Evolutionary conservation across 2,113 vertebrate genomes (phyloP), one percentile per base, ranked within the genome.

Genomic region (Lepus americanus): DNA sequence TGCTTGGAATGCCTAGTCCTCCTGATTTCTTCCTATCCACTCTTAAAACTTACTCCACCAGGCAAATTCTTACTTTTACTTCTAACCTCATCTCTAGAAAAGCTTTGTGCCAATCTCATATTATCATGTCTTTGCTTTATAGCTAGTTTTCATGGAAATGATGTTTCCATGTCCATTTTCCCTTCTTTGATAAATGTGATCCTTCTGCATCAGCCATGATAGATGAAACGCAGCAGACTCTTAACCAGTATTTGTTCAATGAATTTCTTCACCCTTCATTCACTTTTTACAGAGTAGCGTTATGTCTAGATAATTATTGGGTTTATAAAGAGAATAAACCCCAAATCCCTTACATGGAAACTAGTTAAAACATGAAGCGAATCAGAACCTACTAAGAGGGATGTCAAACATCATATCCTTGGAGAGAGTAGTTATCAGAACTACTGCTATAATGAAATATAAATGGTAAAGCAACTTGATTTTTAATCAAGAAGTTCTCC

Each of bases 371-470:
- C 9, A 81, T 39, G 84, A 36, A 84, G 31, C 16, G 6, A 76
- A 72, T 90, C 69, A 92, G 12, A 27, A 73, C 66, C 49, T 82
- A 39, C 80, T 77, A 94, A 92, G 39, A 25, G 78, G 25, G 17
- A 77, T 82, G 76, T 67, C 84, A 95, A 95, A 92, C 81, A 36
- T 95, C 88, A 87, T 64, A 88, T 85, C 78, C n/a, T 73, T n/a
- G 12, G 63, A 94, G 70, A 86, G 14, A 67, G 72, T 17, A 86
- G 12, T 87, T 83, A 61, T 53, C 31, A 36, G 77, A 84, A 92
- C 72, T 90, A 83, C 51, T 61, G 88, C 53, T 80, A n/a, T 70
- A 92, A 80, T 79, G 36, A 94, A 61, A 67, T 90, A 87, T 94
- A 93, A 92, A 91, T 84, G 78, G 33, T 72, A 94, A 92, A 94